Percentiles rank a stretch among this genome's conserved stretches.
Conservation (phyloP, 1,140 invertebrate genomes). For the Brachionus rubens region DNA sequence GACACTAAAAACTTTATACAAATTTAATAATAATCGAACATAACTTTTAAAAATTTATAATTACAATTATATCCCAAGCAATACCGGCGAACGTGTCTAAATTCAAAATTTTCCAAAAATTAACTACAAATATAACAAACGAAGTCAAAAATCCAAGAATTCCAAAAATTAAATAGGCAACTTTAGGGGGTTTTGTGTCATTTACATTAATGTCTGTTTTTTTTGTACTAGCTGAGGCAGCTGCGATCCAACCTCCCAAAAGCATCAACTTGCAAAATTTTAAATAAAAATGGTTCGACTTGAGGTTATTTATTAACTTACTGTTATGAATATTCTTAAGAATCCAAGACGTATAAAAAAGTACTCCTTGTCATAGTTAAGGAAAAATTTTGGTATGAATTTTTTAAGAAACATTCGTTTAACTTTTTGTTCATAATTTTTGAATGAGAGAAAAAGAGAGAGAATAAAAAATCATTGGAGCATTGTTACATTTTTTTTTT, state of each 20-base stretch:
- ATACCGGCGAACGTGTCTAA: not conserved
- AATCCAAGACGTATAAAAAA: not conserved
- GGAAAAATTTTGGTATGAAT: not conserved
- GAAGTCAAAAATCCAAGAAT: not conserved
- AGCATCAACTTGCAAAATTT: not conserved
- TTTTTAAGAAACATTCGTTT: conserved; percentile 27
- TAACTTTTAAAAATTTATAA: not conserved
- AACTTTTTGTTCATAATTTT: not conserved
- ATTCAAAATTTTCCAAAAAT: not conserved
- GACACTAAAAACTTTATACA: not conserved
- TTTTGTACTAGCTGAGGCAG: not conserved
- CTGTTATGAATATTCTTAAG: not conserved
- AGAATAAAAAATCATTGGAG: too few relatives aligned
- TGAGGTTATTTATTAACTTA: not conserved
- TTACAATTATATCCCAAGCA: not conserved
- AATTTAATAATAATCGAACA: not conserved
- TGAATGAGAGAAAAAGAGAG: not conserved
- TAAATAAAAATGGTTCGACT: not conserved
- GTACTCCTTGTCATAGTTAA: conserved; percentile 14
- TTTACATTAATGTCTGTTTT: not conserved
- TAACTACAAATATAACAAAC: not conserved
- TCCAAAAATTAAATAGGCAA: not conserved
- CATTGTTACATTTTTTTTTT: too few relatives aligned
- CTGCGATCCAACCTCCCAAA: not conserved
- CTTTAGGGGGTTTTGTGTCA: not conserved